Base-by-base conservation (phyloP, 2,113 vertebrate species). In the Lethenteron camtschaticum region DNA sequence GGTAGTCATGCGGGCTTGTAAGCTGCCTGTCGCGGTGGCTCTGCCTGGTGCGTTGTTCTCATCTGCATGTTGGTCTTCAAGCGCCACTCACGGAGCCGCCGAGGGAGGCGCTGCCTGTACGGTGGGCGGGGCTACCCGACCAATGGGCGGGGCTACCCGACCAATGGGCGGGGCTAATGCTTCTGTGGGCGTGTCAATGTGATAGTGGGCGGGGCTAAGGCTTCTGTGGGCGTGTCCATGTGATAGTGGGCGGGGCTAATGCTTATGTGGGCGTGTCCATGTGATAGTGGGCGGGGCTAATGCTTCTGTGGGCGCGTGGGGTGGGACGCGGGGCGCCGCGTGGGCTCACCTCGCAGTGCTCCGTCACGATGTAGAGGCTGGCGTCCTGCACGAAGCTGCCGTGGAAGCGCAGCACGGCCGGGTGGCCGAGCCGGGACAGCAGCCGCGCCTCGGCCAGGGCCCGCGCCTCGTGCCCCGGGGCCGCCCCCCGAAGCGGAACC, bases 331-430 rank as follows among this genome's bases (percentile, higher is more conserved):
- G 12, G 63, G 63, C n/a, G n/a, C n/a, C 4, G n/a, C 10, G 9
- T 58, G 18, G 16, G 9, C 81, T 83, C 74, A 89, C 87, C 85
- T 89, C 85, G 24, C 86, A 88, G 76, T 84, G 87, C 69, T 91
- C 86, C 0, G 84, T 89, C 73, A 89, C 80, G 71, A 90, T 88
- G 75, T 85, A 92, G 81, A 88, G 87, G 73, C 74, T 77, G 12
- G 80, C 80, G 74, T 58, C 78, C 71, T 89, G 82, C 77, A 89
- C 75, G 75, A 88, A 89, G 76, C 85, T 88, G 70, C 77, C 77
- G 70, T 85, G 78, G 81, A 86, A 88, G 74, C 81, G 84, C 70
- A 89, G 81, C 75, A 88, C 87, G 77, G 83, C 75, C 55, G 85
- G 86, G 71, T 89, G 85, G 63, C 84, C 79, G 75, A 88, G 82